A percentile compares a stretch with the other conserved stretches of the same genome.
These are phyloP conservation scores for Hirudo medicinalis DNA, from an alignment of 1,140 invertebrate genomes.

Conservation along the genomic window DNA sequence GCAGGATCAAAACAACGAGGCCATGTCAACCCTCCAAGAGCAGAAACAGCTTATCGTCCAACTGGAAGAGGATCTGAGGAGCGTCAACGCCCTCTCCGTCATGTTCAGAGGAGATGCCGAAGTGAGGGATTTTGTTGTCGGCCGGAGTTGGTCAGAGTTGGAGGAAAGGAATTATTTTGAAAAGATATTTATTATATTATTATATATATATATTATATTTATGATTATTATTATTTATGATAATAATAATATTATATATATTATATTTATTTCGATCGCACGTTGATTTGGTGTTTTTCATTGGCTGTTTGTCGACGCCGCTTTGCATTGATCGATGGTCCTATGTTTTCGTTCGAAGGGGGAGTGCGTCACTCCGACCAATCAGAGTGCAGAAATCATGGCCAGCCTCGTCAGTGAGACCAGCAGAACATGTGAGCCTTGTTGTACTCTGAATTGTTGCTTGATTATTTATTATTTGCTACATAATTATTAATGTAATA, in stretches of 20 bases:
- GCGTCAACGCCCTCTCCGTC: conserved; percentile 42
- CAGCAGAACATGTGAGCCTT: background rate
- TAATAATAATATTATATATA: too few relatives aligned
- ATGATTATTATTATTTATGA: too few relatives aligned
- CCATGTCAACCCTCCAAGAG: conserved; percentile 33
- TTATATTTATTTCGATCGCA: background rate
- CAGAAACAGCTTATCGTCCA: conserved; percentile 42
- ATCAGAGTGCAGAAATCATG: conserved; percentile 31
- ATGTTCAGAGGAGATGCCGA: conserved; percentile 43
- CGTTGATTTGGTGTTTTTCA: background rate
- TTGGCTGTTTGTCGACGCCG: background rate
- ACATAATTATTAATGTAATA: too few relatives aligned
- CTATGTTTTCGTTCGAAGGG: conserved; percentile 23
- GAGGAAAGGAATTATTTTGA: background rate
- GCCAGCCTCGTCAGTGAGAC: conserved; percentile 35
- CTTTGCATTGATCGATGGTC: background rate
- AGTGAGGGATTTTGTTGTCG: conserved; percentile 25
- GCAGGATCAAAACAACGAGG: conserved; percentile 33
- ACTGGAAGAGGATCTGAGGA: conserved; percentile 43
- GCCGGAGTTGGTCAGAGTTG: too few relatives aligned
- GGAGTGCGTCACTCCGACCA: conserved; percentile 19
- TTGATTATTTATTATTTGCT: background rate
- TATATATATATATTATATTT: too few relatives aligned
- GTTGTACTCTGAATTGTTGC: background rate
- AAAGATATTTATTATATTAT: too few relatives aligned